Evolutionary conservation across 2,113 vertebrate species (phyloP).

Genomic region (Tachysurus fulvidraco): DNA sequence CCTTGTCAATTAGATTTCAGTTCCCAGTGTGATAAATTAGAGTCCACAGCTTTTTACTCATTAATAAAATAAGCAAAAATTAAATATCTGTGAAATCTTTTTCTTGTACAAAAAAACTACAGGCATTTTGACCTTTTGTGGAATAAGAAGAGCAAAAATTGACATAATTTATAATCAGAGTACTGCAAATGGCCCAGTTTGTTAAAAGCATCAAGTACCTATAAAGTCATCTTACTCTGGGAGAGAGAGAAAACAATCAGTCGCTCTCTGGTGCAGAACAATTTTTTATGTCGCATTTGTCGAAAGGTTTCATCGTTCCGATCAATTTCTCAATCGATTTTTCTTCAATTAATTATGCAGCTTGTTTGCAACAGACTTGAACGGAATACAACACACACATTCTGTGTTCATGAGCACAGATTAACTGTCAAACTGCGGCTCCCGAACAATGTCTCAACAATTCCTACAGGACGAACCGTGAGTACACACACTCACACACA

Average conservation of each 20-base stretch:
- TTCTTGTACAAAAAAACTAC: neutral
- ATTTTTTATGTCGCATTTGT: neutral
- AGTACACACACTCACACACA: slow-evolving; percentile 22
- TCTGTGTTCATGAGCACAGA: slow-evolving; percentile 31
- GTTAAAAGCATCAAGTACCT: neutral
- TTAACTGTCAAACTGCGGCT: slow-evolving; percentile 47
- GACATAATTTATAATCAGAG: neutral
- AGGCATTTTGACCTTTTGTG: neutral
- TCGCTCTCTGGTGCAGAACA: neutral
- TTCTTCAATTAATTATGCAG: neutral
- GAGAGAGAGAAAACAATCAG: neutral
- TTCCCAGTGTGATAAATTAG: neutral
- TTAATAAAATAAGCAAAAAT: neutral
- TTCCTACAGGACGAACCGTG: slow-evolving; percentile 8
- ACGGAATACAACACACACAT: slow-evolving; percentile 22
- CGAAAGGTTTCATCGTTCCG: neutral
- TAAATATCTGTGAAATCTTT: neutral
- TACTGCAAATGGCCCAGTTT: neutral
- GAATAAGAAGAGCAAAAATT: neutral
- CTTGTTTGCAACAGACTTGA: neutral
- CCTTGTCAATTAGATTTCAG: neutral
- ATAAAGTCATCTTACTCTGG: neutral
- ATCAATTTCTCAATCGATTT: too few species aligned
- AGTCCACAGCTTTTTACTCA: neutral
- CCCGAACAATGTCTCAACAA: neutral